Percentiles rank a stretch among this genome's conserved stretches.
These are phyloP conservation scores for Bagarius yarrelli DNA, from an alignment of 2,113 vertebrate species.

Conservation along the genomic window DNA sequence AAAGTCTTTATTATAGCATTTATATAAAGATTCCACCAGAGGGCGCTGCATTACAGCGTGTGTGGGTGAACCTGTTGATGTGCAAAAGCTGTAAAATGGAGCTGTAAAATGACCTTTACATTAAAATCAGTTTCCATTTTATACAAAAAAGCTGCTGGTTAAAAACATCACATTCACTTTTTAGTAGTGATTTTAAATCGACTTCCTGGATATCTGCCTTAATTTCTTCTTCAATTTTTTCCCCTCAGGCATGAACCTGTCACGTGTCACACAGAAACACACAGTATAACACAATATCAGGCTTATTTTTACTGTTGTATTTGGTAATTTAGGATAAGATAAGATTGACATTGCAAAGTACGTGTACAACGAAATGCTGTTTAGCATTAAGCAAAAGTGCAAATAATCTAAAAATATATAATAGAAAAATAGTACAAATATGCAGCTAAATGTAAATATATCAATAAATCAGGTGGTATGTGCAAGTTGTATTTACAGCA, in stretches of 20 bases:
- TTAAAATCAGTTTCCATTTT: slow-evolving; percentile 7
- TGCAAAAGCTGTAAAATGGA: background rate
- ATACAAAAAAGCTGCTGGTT: background rate
- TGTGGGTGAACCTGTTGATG: background rate
- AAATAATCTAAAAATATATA: too few species aligned
- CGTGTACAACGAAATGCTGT: too few species aligned
- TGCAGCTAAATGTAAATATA: too few species aligned
- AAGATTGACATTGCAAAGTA: too few species aligned
- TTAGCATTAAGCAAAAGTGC: too few species aligned
- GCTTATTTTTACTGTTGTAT: background rate
- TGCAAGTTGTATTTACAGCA: too few species aligned
- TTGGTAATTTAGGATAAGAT: background rate
- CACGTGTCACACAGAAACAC: too few species aligned
- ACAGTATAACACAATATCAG: background rate
- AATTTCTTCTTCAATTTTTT: too few species aligned
- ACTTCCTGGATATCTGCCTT: background rate
- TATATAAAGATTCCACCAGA: slow-evolving; percentile 27
- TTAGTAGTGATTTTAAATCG: background rate
- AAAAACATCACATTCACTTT: background rate
- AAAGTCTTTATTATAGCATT: background rate
- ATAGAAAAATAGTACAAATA: too few species aligned
- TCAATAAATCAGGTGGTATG: too few species aligned
- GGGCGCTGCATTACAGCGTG: slow-evolving; percentile 35
- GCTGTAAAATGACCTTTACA: background rate
- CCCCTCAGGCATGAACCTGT: too few species aligned